phyloP scores from a whole-genome alignment of 2,888 invertebrate genomes.

The Apodemia mormo region DNA sequence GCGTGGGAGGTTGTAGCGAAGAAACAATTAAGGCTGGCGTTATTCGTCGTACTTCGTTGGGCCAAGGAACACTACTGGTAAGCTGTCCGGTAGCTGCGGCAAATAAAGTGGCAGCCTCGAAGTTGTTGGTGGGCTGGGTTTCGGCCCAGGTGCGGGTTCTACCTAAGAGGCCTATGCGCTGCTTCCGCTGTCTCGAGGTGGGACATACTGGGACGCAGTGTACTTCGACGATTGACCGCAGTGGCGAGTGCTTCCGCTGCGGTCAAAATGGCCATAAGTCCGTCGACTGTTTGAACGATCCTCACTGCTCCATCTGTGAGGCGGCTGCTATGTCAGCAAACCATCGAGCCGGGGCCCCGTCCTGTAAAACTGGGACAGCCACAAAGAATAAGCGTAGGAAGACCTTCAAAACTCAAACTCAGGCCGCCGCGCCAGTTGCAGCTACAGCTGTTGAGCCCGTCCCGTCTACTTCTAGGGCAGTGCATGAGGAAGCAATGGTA shows the following conservation, averaged over 20 bases:
- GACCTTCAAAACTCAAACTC: too few species aligned
- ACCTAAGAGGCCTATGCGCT: constrained; percentile 18
- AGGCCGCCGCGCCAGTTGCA: too few species aligned
- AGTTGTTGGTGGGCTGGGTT: constrained; percentile 24
- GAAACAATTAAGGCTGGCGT: constrained; percentile 12
- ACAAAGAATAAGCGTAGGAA: too few species aligned
- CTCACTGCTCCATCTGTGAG: constrained; percentile 12
- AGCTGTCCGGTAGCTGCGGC: constrained; percentile 27
- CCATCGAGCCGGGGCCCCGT: too few species aligned
- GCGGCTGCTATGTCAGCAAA: too few species aligned
- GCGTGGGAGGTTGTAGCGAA: constrained; percentile 12
- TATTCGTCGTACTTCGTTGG: background rate
- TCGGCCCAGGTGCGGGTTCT: constrained; percentile 21
- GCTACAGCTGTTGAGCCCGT: too few species aligned
- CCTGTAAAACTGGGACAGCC: too few species aligned
- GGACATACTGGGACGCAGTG: constrained; percentile 30
- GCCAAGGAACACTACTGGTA: background rate
- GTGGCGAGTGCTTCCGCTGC: constrained; percentile 27
- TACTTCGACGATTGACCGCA: constrained; percentile 16
- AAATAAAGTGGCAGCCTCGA: constrained; percentile 18
- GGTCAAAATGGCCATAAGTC: constrained; percentile 33
- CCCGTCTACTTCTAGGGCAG: too few species aligned
- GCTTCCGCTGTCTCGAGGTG: constrained; percentile 32
- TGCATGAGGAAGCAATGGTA: too few species aligned
- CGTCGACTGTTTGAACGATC: background rate